These are phyloP conservation scores for Varroa destructor DNA, from an alignment of 1,140 invertebrate species.

Conservation along the genomic window DNA sequence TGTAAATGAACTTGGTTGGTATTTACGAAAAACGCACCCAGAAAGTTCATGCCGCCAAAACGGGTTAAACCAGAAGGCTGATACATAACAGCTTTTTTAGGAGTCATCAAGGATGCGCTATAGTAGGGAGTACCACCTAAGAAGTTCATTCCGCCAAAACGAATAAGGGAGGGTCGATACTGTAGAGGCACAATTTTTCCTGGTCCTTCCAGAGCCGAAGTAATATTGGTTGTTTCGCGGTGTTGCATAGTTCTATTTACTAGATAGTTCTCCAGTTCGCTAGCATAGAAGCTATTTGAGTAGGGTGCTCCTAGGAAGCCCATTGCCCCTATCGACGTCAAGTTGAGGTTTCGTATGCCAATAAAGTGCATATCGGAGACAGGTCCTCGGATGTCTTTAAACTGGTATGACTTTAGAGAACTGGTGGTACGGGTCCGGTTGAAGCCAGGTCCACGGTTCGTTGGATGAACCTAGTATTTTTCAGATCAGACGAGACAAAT, in stretches of 20 bases:
- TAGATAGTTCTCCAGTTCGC: not conserved
- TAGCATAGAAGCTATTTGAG: not conserved
- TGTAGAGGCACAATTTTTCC: not conserved
- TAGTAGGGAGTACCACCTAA: not conserved
- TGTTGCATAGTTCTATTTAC: too few relatives aligned
- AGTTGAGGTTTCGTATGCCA: slow-evolving; percentile 6
- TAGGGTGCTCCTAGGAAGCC: not conserved
- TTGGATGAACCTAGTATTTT: slow-evolving; percentile 6
- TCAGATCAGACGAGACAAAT: not conserved
- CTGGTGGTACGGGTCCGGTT: slow-evolving; percentile 12
- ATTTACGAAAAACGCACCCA: not conserved
- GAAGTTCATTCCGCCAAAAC: slow-evolving; percentile 15
- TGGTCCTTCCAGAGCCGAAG: too few relatives aligned
- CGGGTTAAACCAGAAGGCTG: too few relatives aligned
- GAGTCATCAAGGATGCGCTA: not conserved
- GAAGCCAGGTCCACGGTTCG: slow-evolving; percentile 5
- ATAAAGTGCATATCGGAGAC: not conserved
- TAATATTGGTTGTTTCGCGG: too few relatives aligned
- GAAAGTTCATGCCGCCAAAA: slow-evolving; percentile 6
- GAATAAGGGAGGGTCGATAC: not conserved
- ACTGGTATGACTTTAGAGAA: slow-evolving; percentile 7
- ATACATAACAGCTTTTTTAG: too few relatives aligned
- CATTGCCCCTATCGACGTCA: slow-evolving; percentile 2
- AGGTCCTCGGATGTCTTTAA: not conserved
- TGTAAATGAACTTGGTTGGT: too few relatives aligned